Evolutionary conservation across 2,888 invertebrate species (phyloP).

Genomic region (Enchytraeus crypticus): DNA sequence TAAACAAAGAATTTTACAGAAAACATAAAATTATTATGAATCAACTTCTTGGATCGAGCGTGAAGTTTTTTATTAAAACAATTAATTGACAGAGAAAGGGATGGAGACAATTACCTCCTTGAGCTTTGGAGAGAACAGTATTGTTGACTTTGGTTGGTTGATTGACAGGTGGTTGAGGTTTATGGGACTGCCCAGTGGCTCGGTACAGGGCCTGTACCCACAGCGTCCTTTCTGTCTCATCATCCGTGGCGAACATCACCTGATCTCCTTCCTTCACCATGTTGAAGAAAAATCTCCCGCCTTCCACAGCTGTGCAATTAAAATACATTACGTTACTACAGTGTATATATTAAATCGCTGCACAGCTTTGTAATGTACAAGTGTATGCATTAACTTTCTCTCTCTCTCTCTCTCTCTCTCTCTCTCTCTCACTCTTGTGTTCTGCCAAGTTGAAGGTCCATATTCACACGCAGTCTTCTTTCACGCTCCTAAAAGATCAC

Average conservation of each 20-base stretch:
- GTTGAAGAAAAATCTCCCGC: conserved; percentile 91
- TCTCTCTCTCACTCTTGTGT: background rate
- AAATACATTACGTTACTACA: background rate
- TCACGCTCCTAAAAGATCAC: too few species aligned
- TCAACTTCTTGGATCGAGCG: too few species aligned
- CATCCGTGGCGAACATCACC: conserved; percentile 57
- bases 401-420: background rate
- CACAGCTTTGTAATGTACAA: background rate
- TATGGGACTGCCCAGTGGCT: conserved; percentile 98
- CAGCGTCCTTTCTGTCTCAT: conserved; percentile 84
- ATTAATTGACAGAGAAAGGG: too few species aligned
- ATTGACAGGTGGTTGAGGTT: conserved; percentile 62
- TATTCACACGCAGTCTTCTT: too few species aligned
- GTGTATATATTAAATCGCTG: background rate
- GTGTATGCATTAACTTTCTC: background rate
- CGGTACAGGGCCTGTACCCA: conserved; percentile 99
- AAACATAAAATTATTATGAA: too few species aligned
- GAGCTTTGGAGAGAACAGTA: conserved; percentile 69
- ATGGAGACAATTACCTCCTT: conserved; percentile 76
- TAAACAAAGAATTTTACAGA: too few species aligned
- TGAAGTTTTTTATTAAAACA: too few species aligned
- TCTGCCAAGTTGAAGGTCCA: too few species aligned
- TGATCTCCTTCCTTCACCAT: conserved; percentile 91
- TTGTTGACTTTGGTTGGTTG: conserved; percentile 60
- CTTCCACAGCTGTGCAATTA: conserved; percentile 66